Evolutionary conservation across 2,888 invertebrate genomes (phyloP), one percentile per base, ranked within the genome.

Genomic region (Caenorhabditis auriculariae): DNA sequence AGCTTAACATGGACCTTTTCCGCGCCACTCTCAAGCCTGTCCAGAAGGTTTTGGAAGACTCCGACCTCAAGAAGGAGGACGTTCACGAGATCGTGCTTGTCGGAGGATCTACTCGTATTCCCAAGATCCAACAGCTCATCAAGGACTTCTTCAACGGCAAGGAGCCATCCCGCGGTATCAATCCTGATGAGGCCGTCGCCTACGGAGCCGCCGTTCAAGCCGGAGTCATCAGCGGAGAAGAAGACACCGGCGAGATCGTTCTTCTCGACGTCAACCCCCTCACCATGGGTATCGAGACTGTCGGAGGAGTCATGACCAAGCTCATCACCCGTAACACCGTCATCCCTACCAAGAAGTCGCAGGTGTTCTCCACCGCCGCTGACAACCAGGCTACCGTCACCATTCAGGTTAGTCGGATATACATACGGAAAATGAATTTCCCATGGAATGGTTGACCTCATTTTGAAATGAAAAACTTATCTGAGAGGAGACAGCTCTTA

Each of bases 271-370:
- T 98, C 54, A 96, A 95, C 84, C 98, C 98, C 73, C 87, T 99
- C 69, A 96, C 98, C 69, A 88, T 98, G 89, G 98, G 98, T 85
- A 98, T 99, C 82, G 98, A 99, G 85, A 99, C 98, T 39, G 95
- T 96, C 46, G 96, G 98, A 67, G 98, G 98, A 73, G 96, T 98
- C 28, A 98, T 99, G 96, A 96, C 96, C 75, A 96, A 95, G 83
- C 87, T 98, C 53, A 98, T 98, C 82, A 90, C 92, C 52, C 84
- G 96, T 77, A 98, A 98, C 87, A 96, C 96, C 26, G 94, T 95
- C 67, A 96, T 99, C 81, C 98, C 98, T 28, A 96, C 96, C 51
- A 96, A 96, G 87, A 96, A 98, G 84, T 92, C 93, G 0, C 96
- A 98, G 85, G 93, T 96, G 82, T 99, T 98, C 88, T 94, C 95